A percentile compares a stretch with the other conserved stretches of the same genome.
Evolutionary conservation across 2,797 vertebrate genomes (phyloP).

Genomic region (Xyrichtys novacula): DNA sequence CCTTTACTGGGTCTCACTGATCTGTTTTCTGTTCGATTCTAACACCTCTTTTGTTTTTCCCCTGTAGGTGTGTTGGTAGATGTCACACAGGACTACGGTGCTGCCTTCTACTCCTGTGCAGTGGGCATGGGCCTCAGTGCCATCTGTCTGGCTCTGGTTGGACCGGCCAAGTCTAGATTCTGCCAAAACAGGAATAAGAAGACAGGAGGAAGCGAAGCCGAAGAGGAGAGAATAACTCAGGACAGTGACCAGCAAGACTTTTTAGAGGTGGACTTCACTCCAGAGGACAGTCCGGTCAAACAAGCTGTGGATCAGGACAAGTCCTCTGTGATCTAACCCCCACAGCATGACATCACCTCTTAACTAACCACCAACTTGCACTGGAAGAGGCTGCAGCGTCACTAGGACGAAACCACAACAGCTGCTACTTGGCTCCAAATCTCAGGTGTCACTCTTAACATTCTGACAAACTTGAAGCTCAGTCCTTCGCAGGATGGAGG

Average conservation of each 20-base stretch:
- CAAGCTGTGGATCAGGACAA: constrained; percentile 14
- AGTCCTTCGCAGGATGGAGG: constrained; percentile 9
- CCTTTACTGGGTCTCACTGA: not conserved
- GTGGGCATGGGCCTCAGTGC: constrained; percentile 89
- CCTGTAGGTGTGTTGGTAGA: constrained; percentile 91
- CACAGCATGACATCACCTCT: not conserved
- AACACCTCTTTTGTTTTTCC: constrained; percentile 15
- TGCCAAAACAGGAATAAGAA: constrained; percentile 27
- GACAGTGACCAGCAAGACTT: constrained; percentile 67
- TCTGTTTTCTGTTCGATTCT: constrained; percentile 6
- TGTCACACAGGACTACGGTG: constrained; percentile 89
- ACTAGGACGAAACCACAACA: not conserved
- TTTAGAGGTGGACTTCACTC: constrained; percentile 65
- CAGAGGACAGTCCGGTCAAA: constrained; percentile 41
- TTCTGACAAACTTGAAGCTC: constrained; percentile 36
- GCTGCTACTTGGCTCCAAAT: constrained; percentile 19
- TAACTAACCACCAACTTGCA: not conserved
- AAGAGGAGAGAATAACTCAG: constrained; percentile 39
- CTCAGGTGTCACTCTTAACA: constrained; percentile 46
- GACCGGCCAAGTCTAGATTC: constrained; percentile 80
- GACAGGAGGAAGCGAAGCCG: not conserved
- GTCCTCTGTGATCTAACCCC: constrained; percentile 31
- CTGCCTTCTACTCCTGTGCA: constrained; percentile 94
- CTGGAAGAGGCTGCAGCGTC: not conserved
- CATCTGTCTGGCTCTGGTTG: constrained; percentile 89